phyloP scores from a whole-genome alignment of 2,113 vertebrate species.

The Phrynosoma platyrhinos region DNA sequence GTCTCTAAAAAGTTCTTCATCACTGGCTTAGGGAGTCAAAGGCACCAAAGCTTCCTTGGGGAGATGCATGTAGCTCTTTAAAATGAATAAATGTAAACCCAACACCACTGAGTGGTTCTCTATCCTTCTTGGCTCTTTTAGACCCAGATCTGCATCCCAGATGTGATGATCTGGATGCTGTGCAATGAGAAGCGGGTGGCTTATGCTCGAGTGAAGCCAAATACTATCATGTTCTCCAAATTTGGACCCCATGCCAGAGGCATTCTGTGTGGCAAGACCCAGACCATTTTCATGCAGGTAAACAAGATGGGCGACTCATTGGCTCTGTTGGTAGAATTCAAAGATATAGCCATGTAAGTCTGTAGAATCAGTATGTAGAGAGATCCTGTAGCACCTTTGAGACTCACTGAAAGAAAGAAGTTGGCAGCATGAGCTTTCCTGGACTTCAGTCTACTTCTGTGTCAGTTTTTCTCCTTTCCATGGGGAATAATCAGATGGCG shows the following conservation, averaged over 20 bases:
- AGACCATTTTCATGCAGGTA: conserved; percentile 75
- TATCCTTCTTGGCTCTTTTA: conserved; percentile 27
- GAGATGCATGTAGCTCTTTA: neutral
- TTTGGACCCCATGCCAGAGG: conserved; percentile 38
- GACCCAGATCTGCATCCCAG: conserved; percentile 72
- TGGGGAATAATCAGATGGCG: no score
- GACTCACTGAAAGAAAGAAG: no score
- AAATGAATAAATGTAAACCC: neutral
- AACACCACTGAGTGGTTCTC: neutral
- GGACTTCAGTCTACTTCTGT: no score
- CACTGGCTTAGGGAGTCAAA: no score
- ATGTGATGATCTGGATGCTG: conserved; percentile 76
- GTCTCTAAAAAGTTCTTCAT: no score
- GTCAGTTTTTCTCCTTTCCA: neutral
- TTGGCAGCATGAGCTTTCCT: no score
- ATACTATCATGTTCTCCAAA: conserved; percentile 67
- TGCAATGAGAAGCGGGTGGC: conserved; percentile 61
- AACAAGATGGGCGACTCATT: neutral
- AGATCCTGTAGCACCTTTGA: no score
- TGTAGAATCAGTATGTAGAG: no score
- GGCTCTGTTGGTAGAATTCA: no score
- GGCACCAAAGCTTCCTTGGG: no score
- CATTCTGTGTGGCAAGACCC: conserved; percentile 71
- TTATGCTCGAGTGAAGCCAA: conserved; percentile 47
- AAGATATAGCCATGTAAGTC: no score